Conservation (phyloP, 2,113 vertebrate genomes). For the Poeciliopsis turrubarensis region DNA sequence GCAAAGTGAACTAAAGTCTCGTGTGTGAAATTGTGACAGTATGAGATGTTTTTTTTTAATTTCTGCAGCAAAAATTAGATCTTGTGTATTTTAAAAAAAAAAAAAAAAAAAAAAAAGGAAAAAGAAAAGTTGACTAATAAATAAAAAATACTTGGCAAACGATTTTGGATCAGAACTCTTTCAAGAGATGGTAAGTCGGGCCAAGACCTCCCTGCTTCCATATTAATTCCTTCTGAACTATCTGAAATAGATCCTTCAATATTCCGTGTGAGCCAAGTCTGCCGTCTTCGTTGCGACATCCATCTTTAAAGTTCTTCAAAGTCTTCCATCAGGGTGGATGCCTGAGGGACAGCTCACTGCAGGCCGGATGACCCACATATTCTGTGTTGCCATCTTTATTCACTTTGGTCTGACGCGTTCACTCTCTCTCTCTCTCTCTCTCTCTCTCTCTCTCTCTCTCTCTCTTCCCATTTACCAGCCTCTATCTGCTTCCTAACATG, state of each 20-base stretch:
- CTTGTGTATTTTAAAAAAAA: not conserved
- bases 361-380: conserved; percentile 74
- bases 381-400: conserved; percentile 65
- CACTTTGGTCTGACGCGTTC: conserved; percentile 66
- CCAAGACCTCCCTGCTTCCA: conserved; percentile 55
- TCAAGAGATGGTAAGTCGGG: conserved; percentile 41
- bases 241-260: conserved; percentile 60
- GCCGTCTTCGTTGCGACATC: conserved; percentile 73
- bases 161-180: conserved; percentile 39
- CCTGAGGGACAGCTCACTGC: conserved; percentile 67
- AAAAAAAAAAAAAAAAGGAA: no score
- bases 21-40: not conserved
- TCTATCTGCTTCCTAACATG: conserved; percentile 55
- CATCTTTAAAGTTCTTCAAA: conserved; percentile 77
- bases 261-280: conserved; percentile 66
- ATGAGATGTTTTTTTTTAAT: not conserved
- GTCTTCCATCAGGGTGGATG: conserved; percentile 59
- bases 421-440: conserved; percentile 59
- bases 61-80: not conserved
- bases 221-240: conserved; percentile 61
- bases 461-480: conserved; percentile 65
- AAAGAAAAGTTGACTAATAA: not conserved
- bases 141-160: conserved; percentile 30
- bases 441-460: conserved; percentile 65
- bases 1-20: not conserved